A percentile compares a stretch with the other conserved stretches of the same genome.
Evolutionary conservation across 2,113 vertebrate genomes (phyloP).

Genomic region (Podarcis muralis): DNA sequence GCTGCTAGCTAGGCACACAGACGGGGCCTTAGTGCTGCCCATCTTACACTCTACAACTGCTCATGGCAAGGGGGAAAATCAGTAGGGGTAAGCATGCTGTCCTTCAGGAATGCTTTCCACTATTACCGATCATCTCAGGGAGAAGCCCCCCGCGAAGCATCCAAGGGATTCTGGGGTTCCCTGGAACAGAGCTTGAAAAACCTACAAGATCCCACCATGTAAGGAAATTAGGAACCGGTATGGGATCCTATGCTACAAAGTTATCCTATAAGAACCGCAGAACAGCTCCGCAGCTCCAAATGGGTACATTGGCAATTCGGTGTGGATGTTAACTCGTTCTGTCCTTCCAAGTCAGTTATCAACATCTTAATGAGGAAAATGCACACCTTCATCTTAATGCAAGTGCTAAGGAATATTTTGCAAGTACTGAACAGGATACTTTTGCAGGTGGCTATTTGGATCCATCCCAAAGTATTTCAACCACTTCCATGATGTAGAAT

Average conservation of each 20-base stretch:
- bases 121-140: background rate
- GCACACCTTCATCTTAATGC: background rate
- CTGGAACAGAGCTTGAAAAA: background rate
- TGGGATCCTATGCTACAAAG: background rate
- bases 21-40: background rate
- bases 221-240: background rate
- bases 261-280: background rate
- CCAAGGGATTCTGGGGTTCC: background rate
- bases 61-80: background rate
- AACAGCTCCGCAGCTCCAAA: background rate
- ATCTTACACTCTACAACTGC: background rate
- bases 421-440: background rate
- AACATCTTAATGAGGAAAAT: background rate
- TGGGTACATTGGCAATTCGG: background rate
- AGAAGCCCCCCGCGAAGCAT: background rate
- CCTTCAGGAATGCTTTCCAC: background rate
- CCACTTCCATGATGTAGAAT: constrained; percentile 72
- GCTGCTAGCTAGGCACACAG: background rate
- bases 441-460: background rate
- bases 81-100: background rate
- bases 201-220: background rate
- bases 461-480: constrained; percentile 49
- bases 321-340: background rate
- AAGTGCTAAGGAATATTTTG: constrained; percentile 3
- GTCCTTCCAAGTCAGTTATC: background rate